Evolutionary conservation across 1,140 invertebrate genomes (phyloP), one percentile per base, ranked within the genome.

Genomic region (Rhyzopertha dominica): DNA sequence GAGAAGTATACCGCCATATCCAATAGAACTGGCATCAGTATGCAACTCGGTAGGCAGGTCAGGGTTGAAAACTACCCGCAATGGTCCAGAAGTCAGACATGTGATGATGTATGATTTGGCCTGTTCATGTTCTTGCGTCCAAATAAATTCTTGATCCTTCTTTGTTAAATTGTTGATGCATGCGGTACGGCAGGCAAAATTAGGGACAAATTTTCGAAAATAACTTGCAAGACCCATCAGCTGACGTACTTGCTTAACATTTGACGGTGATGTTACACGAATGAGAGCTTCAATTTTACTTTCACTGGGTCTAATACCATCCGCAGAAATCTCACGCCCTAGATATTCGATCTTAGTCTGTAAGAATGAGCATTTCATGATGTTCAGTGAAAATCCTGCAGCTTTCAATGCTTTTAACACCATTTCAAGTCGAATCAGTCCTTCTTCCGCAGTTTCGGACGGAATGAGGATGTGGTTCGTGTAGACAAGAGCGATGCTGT

Each of bases 281-380:
- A 19, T 23, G 13, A 67, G 38, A 2, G 54, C 49, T 38, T 46
- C 14, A 7, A 61, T 44, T 51, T 66, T 66, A 34, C 51, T 14
- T 18, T 47, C 37, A 30, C 58, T 43, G 14, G 56, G 43, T 50
- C 37, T 26, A 16, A 56, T 30, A 14, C 31, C 25, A 28, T 37
- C 32, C 46, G 36, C 16, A 16, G 34, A 42, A 35, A 65, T 45
- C 19, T 58, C 30, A 29, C 54, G 54, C 17, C 56, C 59, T 30
- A 63, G 51, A 49, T 59, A 63, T 43, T 50, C 47, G 23, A 51
- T 55, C 42, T 53, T 36, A 31, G 36, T 47, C 26, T 25, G 23
- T 9, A 63, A 52, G 38, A 68, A 66, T 30, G 51, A 32, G 25
- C 55, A 66, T 54, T 62, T 66, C 23, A 47, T 31, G 2, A 42